These are phyloP conservation scores for Cancer borealis DNA, from an alignment of 2,888 invertebrate species.

Conservation along the genomic window DNA sequence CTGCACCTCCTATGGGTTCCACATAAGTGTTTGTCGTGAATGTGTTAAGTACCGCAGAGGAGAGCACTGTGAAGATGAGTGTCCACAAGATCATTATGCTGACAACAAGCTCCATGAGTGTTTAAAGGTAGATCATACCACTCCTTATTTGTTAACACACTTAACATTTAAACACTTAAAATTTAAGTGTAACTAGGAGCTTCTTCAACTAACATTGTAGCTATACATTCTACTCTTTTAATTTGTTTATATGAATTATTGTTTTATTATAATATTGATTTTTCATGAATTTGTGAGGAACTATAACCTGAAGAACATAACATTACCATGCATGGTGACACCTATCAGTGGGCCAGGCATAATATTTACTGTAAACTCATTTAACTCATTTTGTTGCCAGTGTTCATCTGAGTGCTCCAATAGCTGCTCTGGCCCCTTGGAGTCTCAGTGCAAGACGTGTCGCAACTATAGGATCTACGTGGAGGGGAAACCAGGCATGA, in stretches of 20 bases:
- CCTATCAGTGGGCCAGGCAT: background rate
- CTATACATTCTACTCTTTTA: background rate
- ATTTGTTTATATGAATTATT: background rate
- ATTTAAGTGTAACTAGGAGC: background rate
- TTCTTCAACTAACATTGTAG: background rate
- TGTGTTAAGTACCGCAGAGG: conserved; percentile 92
- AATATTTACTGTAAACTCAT: background rate
- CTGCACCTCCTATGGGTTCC: conserved; percentile 90
- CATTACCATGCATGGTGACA: background rate
- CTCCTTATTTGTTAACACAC: background rate
- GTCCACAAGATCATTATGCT: conserved; percentile 91
- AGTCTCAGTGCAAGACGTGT: conserved; percentile 88
- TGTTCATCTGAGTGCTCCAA: conserved; percentile 88
- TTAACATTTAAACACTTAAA: background rate
- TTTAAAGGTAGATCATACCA: conserved; percentile 79
- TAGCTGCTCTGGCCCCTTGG: conserved; percentile 89
- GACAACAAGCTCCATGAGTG: conserved; percentile 87
- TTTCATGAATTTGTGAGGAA: background rate
- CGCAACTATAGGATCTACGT: conserved; percentile 87
- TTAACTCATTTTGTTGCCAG: conserved; percentile 75
- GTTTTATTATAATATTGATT: too few relatives aligned
- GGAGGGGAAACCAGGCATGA: conserved; percentile 79
- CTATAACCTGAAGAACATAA: background rate
- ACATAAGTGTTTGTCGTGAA: conserved; percentile 86
- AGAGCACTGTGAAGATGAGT: conserved; percentile 94